These are phyloP conservation scores for Polyodon spathula DNA, from an alignment of 2,113 vertebrate genomes.

Conservation along the genomic window DNA sequence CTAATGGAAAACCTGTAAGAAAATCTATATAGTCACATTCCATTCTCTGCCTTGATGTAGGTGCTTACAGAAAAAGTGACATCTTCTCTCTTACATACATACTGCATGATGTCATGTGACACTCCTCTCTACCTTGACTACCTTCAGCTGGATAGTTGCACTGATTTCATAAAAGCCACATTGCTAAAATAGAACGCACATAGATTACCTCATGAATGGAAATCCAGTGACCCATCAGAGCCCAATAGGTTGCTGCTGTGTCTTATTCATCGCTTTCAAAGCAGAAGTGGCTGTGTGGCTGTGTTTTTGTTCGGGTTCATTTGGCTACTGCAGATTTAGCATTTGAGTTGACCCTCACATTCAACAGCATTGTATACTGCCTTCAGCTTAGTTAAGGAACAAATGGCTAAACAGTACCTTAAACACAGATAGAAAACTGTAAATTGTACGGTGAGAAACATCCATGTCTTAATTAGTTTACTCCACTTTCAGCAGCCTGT, in stretches of 20 bases:
- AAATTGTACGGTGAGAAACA: neutral
- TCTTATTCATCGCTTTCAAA: slow-evolving; percentile 9
- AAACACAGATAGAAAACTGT: neutral
- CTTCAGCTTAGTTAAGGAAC: neutral
- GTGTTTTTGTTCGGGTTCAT: slow-evolving; percentile 5
- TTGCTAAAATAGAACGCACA: neutral
- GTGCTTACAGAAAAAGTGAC: too few relatives aligned
- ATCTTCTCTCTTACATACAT: neutral
- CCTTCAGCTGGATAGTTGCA: slow-evolving; percentile 3
- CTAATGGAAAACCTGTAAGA: too few relatives aligned
- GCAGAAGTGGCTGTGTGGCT: neutral
- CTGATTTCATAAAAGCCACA: neutral
- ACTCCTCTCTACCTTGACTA: neutral
- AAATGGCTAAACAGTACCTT: neutral
- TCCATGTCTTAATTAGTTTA: neutral
- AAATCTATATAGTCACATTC: too few relatives aligned
- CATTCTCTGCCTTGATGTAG: too few relatives aligned
- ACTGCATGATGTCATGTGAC: slow-evolving; percentile 5
- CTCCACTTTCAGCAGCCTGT: too few relatives aligned
- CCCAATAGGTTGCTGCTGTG: neutral
- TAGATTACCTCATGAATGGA: slow-evolving; percentile 7
- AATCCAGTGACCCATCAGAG: slow-evolving; percentile 21
- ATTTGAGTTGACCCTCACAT: slow-evolving; percentile 2
- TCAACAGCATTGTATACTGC: neutral
- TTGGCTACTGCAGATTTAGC: slow-evolving; percentile 3